phyloP scores from a whole-genome alignment of 2,113 vertebrate species.

The Pomatostomus ruficeps region DNA sequence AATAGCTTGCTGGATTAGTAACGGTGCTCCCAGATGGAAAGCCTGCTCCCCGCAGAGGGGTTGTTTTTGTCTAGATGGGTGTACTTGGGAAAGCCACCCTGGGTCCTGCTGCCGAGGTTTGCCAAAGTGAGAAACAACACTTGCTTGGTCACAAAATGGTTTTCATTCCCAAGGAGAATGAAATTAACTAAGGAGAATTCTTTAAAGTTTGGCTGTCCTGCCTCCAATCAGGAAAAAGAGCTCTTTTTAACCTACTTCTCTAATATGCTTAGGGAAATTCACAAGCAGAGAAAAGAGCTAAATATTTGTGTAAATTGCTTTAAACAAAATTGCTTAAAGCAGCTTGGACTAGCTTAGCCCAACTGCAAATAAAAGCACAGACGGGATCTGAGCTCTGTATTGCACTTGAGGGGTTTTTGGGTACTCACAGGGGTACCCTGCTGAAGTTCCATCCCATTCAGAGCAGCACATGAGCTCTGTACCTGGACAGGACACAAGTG shows the following conservation, averaged over 20 bases:
- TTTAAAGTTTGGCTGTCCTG: background rate
- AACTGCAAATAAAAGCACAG: background rate
- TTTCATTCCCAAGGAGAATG: background rate
- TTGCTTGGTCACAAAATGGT: background rate
- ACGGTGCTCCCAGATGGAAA: background rate
- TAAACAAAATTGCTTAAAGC: background rate
- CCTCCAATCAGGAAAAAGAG: background rate
- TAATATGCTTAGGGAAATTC: background rate
- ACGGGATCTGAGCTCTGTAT: background rate
- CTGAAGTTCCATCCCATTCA: background rate
- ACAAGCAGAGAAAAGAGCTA: background rate
- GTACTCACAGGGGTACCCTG: background rate
- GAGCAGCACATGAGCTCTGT: background rate
- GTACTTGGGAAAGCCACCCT: background rate
- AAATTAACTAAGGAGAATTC: background rate
- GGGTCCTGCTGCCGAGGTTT: background rate
- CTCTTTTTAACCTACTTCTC: background rate
- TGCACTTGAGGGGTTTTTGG: background rate
- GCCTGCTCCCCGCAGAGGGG: background rate
- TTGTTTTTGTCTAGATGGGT: background rate
- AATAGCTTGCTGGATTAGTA: background rate
- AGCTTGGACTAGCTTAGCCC: background rate
- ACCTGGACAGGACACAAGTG: no score
- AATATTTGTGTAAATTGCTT: background rate
- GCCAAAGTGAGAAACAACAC: background rate